Conservation (phyloP, 2,888 invertebrate species). For the Nomada ruficornis region DNA sequence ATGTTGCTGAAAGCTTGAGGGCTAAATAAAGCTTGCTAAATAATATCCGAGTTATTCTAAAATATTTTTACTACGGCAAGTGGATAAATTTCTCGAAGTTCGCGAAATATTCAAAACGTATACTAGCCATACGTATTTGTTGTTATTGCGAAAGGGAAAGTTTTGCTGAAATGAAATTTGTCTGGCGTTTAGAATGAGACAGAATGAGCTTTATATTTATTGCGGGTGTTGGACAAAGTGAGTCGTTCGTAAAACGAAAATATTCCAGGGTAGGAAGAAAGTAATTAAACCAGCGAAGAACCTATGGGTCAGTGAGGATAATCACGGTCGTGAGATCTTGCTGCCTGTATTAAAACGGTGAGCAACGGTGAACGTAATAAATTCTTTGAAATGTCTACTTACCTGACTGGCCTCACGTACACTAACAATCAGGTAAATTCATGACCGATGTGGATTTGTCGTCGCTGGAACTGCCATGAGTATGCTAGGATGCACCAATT, state of each 20-base stretch:
- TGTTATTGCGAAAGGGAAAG: too few relatives aligned
- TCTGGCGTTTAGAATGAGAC: background rate
- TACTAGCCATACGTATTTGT: too few relatives aligned
- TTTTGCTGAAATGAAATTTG: background rate
- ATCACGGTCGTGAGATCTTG: slow-evolving; percentile 8
- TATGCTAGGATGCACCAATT: too few relatives aligned
- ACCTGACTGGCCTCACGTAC: background rate
- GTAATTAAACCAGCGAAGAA: slow-evolving; percentile 1
- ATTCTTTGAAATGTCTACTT: background rate
- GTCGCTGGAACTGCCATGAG: too few relatives aligned
- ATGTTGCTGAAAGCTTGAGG: too few relatives aligned
- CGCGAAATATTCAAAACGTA: too few relatives aligned
- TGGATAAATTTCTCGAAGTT: too few relatives aligned
- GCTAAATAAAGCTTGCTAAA: too few relatives aligned
- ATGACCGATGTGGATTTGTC: background rate
- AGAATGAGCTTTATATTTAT: background rate
- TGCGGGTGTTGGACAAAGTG: background rate
- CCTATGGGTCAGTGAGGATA: background rate
- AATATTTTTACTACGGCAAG: too few relatives aligned
- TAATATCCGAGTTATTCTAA: too few relatives aligned
- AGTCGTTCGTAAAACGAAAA: background rate
- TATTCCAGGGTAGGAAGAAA: background rate
- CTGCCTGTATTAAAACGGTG: background rate
- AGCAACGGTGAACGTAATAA: background rate
- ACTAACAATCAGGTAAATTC: background rate